Base-by-base conservation (phyloP, 2,888 invertebrate species). In the Callyntrura guangdongensis region DNA sequence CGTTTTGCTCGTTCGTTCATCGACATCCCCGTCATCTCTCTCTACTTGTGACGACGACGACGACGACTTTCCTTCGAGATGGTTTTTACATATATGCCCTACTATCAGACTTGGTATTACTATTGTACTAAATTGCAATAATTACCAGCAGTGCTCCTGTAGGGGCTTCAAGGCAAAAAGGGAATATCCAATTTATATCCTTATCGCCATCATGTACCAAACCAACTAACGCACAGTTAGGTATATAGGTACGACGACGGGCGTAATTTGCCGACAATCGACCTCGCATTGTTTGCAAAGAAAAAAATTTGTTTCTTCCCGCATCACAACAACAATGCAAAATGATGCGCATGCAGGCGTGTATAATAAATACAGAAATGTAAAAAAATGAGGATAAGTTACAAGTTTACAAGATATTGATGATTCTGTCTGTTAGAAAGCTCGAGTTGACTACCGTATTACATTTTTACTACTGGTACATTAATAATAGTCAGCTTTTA, bases 391-490 rank as follows among this genome's bases (percentile, higher is more conserved):
- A 22, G 77, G 49, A 77, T 77, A 77, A 53, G 77, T 77, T 77
- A 77, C 53, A 49, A n/a, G n/a, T n/a, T n/a, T n/a, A n/a, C 17
- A 8, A 69, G 9, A 6, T 69, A 69, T 82, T 74, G 56, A 20
- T 56, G 85, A 85, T 77, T 77, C 1, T 49, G 36, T 69, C 12
- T 9, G 0, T 45, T 36, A 69, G 69, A 69, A 12, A 69, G 6
- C 36, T 69, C n/a, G 69, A 69, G 14, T 69, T 36, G 84, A 84
- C 84, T 69, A 69, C 84, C 69, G 69, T 69, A 84, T 69, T 84
- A 69, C 69, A 53, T 84, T 67, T 36, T 69, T 17, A 61, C 61
- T 61, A 61, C 61, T 61, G n/a, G n/a, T 5, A 69, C 69, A 69
- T 69, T 69, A 69, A 69, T 69, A 69, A 45, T 17, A 53, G 77